These are phyloP conservation scores for Channa maculata DNA, from an alignment of 2,113 vertebrate species.

Conservation along the genomic window DNA sequence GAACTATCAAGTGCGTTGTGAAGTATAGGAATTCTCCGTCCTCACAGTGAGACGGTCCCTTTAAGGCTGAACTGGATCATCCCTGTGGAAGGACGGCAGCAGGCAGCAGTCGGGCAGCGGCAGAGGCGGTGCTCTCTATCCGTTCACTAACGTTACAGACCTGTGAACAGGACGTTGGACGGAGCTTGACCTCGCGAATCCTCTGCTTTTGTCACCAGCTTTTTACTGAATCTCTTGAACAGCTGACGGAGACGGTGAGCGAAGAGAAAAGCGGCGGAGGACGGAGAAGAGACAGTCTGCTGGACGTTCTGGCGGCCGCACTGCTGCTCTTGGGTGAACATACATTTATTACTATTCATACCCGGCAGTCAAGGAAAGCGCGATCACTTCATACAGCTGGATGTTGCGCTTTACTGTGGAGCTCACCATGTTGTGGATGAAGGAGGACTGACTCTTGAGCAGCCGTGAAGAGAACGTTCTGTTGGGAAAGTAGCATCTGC, in stretches of 20 bases:
- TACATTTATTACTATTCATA: neutral
- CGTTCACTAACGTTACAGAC: neutral
- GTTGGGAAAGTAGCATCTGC: conserved; percentile 14
- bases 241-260: neutral
- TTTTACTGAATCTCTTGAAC: neutral
- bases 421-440: conserved; percentile 7
- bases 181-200: neutral
- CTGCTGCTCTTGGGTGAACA: neutral
- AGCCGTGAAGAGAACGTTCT: conserved; percentile 20
- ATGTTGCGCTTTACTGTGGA: neutral
- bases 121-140: conserved; percentile 9
- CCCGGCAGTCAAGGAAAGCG: neutral
- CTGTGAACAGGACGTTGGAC: neutral
- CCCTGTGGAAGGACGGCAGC: neutral
- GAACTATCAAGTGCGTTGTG: no score
- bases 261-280: neutral
- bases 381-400: neutral
- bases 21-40: neutral
- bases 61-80: conserved; percentile 49
- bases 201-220: neutral
- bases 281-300: conserved; percentile 9
- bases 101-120: neutral
- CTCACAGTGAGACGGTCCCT: conserved; percentile 38
- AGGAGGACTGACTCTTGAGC: conserved; percentile 33
- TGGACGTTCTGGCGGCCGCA: conserved; percentile 25